These are phyloP conservation scores for Anagyrus pseudococci DNA, from an alignment of 2,888 invertebrate species.

Conservation along the genomic window DNA sequence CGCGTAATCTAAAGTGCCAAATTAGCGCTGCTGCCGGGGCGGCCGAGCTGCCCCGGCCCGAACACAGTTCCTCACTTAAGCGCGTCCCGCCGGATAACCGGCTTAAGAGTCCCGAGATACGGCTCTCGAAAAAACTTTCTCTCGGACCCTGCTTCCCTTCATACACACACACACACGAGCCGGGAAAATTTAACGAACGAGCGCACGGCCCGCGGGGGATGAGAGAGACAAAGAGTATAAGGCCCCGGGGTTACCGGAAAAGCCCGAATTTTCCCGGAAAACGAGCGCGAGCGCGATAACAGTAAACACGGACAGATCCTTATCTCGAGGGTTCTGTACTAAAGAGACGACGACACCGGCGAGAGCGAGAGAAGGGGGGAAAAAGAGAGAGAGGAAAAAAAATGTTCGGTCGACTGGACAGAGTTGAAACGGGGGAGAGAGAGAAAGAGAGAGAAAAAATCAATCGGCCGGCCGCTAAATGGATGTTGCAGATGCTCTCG, in stretches of 20 bases:
- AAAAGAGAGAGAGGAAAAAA: conserved; percentile 8
- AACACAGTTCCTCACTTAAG: conserved; percentile 35
- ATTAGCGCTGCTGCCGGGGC: conserved; percentile 28
- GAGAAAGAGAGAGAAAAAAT: conserved; percentile 14
- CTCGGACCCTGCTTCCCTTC: too few relatives aligned
- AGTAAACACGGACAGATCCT: conserved; percentile 15
- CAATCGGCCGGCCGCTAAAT: conserved; percentile 19
- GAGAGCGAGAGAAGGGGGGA: not conserved
- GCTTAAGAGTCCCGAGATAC: not conserved
- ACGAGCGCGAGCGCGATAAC: conserved; percentile 2
- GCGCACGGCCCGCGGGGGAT: too few relatives aligned
- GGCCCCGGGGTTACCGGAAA: conserved; percentile 13
- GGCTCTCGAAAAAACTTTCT: too few relatives aligned
- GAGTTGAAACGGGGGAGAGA: too few relatives aligned
- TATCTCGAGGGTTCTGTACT: conserved; percentile 11
- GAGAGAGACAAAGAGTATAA: not conserved
- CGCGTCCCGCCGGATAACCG: conserved; percentile 4
- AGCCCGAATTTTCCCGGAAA: conserved; percentile 17
- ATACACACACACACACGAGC: too few relatives aligned
- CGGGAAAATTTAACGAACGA: not conserved
- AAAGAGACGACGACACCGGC: not conserved
- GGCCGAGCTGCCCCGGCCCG: conserved; percentile 1
- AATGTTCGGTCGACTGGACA: conserved; percentile 24
- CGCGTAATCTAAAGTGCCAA: conserved; percentile 35
- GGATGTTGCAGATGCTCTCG: conserved; percentile 10